phyloP scores from a whole-genome alignment of 2,113 vertebrate species.

The Brachyistius frenatus region DNA sequence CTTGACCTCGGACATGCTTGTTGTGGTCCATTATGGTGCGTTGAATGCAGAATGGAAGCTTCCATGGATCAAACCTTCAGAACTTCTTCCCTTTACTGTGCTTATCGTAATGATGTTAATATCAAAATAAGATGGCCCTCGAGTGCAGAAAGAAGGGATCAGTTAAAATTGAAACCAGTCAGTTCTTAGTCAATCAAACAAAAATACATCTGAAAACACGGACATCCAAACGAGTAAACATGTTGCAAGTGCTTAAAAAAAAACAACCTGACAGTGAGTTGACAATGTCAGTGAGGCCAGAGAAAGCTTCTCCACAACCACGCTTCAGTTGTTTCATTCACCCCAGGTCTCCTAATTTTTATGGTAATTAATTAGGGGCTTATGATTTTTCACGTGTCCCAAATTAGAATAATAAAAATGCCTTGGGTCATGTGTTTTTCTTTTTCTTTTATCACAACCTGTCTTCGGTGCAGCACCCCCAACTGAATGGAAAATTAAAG shows the following conservation, averaged over 20 bases:
- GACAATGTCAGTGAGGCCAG: conserved; percentile 1
- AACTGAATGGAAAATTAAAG: neutral
- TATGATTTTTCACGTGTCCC: conserved; percentile 15
- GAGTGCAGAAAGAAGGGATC: too few species aligned
- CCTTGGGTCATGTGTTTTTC: conserved; percentile 7
- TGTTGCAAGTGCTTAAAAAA: neutral
- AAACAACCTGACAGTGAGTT: neutral
- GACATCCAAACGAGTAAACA: too few species aligned
- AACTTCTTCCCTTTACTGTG: too few species aligned
- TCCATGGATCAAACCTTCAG: too few species aligned
- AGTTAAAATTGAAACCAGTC: too few species aligned
- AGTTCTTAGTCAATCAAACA: too few species aligned
- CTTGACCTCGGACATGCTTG: too few species aligned
- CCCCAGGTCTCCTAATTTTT: conserved; percentile 16
- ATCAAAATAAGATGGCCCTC: too few species aligned
- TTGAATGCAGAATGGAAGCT: too few species aligned
- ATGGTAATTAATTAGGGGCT: conserved; percentile 39
- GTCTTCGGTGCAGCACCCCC: neutral
- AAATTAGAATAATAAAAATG: conserved; percentile 34
- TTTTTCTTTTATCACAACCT: conserved; percentile 1
- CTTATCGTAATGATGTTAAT: too few species aligned
- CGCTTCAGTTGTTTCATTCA: conserved; percentile 24
- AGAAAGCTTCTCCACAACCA: conserved; percentile 17
- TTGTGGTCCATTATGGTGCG: neutral
- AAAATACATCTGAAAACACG: too few species aligned